phyloP scores from a whole-genome alignment of 1,140 invertebrate genomes.

The Sarcophaga peregrina region DNA sequence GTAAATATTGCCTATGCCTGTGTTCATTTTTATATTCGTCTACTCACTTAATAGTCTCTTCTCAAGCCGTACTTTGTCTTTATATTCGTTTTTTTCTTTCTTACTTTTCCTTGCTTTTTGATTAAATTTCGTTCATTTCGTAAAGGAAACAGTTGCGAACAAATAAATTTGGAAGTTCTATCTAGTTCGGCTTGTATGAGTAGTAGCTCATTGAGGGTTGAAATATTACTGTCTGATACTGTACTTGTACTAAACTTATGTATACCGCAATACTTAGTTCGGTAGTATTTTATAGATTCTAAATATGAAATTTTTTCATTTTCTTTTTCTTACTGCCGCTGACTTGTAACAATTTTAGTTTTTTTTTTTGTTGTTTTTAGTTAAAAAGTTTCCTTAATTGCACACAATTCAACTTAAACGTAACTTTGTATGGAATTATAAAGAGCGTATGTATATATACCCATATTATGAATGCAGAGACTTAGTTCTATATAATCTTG shows the following conservation, averaged over 20 bases:
- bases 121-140: no score
- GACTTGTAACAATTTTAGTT: background rate
- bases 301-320: constrained; percentile 19
- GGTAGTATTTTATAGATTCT: constrained; percentile 24
- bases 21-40: background rate
- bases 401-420: constrained; percentile 13
- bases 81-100: no score
- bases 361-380: constrained; percentile 3
- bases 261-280: constrained; percentile 13
- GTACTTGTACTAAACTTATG: background rate
- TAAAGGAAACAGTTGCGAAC: no score
- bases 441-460: background rate
- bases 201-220: no score
- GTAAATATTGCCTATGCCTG: background rate
- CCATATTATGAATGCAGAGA: no score
- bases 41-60: background rate
- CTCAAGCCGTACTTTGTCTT: no score
- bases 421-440: background rate
- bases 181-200: no score
- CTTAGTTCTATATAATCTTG: background rate
- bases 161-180: no score
- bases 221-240: background rate
- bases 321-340: background rate
- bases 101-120: no score
- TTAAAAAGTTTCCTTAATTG: constrained; percentile 33